Evolutionary conservation across 2,113 vertebrate species (phyloP), one percentile per base, ranked within the genome.

Genomic region (Recurvirostra avosetta): DNA sequence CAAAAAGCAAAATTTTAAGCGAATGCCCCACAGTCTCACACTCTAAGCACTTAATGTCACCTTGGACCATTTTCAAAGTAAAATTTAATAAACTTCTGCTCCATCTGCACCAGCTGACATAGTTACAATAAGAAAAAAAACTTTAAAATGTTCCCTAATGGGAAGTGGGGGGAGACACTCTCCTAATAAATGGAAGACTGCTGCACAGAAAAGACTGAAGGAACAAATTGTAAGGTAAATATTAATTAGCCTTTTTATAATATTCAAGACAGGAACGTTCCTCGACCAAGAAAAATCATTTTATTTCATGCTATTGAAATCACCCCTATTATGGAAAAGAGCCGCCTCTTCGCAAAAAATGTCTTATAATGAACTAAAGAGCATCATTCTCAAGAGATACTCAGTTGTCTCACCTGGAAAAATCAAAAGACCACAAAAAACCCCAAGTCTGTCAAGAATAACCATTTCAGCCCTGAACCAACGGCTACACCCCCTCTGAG

Each of bases 401-500:
- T 22, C 19, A 49, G 26, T 36, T 67, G 21, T 25, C 20, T 85
- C 36, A 75, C 16, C 7, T 11, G 29, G 34, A 78, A 93, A 90
- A 91, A 82, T 0, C 50, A 20, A 71, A 93, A 84, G 20, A 12
- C 55, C 59, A 40, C 41, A 61, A 16, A 47, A 34, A 34, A 76
- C 55, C 8, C 1, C 11, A 80, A 45, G 47, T 27, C 67, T 71
- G 53, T 58, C 45, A 91, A 81, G n/a, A 77, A 84, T 6, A 30
- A 74, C 8, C 8, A 18, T 71, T 50, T 91, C 30, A 59, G 25
- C n/a, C 45, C 63, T 38, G 50, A 86, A 66, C 3, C 13, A 29
- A 68, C 1, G 4, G 45, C 26, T 62, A 55, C 0, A 0, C 3
- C 58, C 34, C 18, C 22, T 36, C 27, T 30, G 17, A 81, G 56